Evolutionary conservation across 2,888 invertebrate genomes (phyloP), one percentile per base, ranked within the genome.

Genomic region (Clepsis dumicolana): DNA sequence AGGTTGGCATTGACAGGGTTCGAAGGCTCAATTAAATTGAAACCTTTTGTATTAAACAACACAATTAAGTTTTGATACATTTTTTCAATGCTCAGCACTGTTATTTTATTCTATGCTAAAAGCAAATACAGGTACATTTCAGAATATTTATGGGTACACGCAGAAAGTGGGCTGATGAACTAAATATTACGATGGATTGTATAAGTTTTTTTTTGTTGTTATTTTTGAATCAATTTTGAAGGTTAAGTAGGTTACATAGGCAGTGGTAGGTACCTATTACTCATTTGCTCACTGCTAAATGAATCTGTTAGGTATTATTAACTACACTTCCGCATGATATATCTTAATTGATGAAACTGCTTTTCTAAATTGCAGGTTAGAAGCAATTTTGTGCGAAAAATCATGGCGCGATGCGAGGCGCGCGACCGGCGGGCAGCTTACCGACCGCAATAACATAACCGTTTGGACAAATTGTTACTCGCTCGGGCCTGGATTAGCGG

Each of bases 391-490:
- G 85, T 82, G 82, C 81, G 83, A 85, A 87, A 89, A 90, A 89
- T 91, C 89, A 86, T 85, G 83, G 85, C 75, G 81, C 78, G 77
- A 80, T 81, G 77, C 75, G 76, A 77, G 81, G 82, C 82, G 48
- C 48, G 48, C 48, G 77, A 54, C 64, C 59, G 75, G 70, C 71
- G 77, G 81, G 77, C 81, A 82, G 89, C 89, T 90, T 90, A 87
- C 86, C 78, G 84, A 85, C 90, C 89, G 91, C 90, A 91, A 90
- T 93, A 92, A 93, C 92, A 93, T 93, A 93, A 92, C 92, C 90
- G 89, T 93, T 93, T 87, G 85, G 86, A 91, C 91, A 91, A 92
- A 93, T 92, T 91, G 92, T 91, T 82, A 88, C 84, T 82, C 85
- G 87, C 84, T 82, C 79, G 84, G 84, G 80, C 78, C 81, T 78